Base-by-base conservation (phyloP, 2,888 invertebrate genomes). In the Galerucella nymphaeae region DNA sequence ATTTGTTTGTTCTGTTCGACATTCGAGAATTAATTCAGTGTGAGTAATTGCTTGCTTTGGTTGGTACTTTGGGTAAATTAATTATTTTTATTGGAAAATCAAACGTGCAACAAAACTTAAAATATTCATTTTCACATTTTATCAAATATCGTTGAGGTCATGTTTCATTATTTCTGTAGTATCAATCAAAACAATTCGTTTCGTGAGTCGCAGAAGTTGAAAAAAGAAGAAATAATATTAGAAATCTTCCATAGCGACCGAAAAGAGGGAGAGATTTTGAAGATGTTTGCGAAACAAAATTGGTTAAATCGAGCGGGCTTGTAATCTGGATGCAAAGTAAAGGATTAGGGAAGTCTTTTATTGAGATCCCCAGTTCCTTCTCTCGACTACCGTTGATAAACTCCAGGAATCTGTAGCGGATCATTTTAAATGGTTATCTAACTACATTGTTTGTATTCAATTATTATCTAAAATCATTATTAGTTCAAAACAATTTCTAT, bases 271-370 rank as follows among this genome's bases (percentile, higher is more conserved):
- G 71, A 2, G 16, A 18, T 66, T 73, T 70, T 76, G 79, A 79
- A 80, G 81, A 80, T 84, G 84, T 85, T 85, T 85, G 83, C 82
- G 80, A 82, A 83, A 81, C 83, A 84, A 85, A n/a, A 85, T 85
- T 85, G 85, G 84, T 84, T 84, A 84, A 85, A 85, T 85, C 84
- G 84, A 82, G 84, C 84, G 82, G 79, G 82, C 80, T 81, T 80
- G 83, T 84, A 83, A 84, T 84, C 83, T 82, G 82, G 82, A 84
- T 82, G 83, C 84, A 83, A 83, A 83, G 83, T 83, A 82, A 83
- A 83, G 84, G 85, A 85, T 84, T 84, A 83, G 80, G 81, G 79
- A 75, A 80, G 80, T 80, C 80, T 82, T 83, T 81, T 82, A 82
- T 82, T 82, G 83, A 82, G 82, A 81, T 81, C 82, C 78, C 77